Evolutionary conservation across 53 echinoderm and acorn worm species (phyloP), one percentile per base, ranked within the genome.

Genomic region (Patiria pectinifera): DNA sequence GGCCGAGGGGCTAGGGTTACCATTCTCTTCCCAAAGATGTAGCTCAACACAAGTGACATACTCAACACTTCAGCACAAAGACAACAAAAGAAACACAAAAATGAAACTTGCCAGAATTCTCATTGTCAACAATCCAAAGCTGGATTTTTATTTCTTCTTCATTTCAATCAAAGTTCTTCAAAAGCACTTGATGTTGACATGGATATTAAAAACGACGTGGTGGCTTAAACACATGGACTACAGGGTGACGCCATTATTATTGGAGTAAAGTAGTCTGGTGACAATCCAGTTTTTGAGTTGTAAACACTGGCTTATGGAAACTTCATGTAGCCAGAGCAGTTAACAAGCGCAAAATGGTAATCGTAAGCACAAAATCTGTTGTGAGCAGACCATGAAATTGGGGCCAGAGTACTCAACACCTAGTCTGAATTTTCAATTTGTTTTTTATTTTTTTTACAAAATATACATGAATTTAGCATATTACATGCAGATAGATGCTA

Each of bases 81-180:
- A 18, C 11, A 3, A 23, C n/a, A 4, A n/a, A 23, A 4, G 4
- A 9, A 15, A 45, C 79, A 79, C 11, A 46, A 46, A 79, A 0
- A 79, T 3, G 44, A 46, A 82, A 22, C 59, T 9, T 82, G 2
- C 60, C 10, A 82, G 45, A 85, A 4, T 15, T 43, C 15, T 85
- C 46, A 8, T 61, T 13, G 49, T 87, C 87, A 87, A 87, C 87
- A 87, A 78, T 78, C 87, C 87, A 87, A 9, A 77, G 87, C 87
- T 78, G 87, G 87, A 87, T 87, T 75, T 87, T 61, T 79, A 53
- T 53, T 53, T 53, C 53, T 26, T 3, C 24, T 23, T 83, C 53
- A 24, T 78, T 77, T 87, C 35, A 87, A 58, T 82, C 58, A 76
- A 87, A 87, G 21, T 82, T 61, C 23, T 83, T 87, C 61, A 16